Evolutionary conservation across 1,140 invertebrate species (phyloP).

Genomic region (Heliconius himera): DNA sequence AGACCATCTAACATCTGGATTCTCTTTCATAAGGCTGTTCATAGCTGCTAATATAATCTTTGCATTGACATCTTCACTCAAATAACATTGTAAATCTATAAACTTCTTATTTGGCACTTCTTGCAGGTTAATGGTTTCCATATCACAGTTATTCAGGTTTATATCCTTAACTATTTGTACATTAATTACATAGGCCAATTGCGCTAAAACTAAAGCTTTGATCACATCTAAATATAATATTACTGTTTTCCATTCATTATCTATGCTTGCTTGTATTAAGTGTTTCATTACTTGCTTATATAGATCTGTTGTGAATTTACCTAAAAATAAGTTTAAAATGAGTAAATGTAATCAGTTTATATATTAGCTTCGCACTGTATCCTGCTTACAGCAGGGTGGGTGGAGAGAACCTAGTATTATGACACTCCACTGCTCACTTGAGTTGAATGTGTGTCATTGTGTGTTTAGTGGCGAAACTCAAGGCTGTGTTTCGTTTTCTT

Average conservation of each 20-base stretch:
- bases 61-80: slow-evolving; percentile 55
- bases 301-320: slow-evolving; percentile 65
- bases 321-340: slow-evolving; percentile 47
- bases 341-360: background rate
- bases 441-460: no score
- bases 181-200: slow-evolving; percentile 68
- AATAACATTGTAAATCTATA: slow-evolving; percentile 69
- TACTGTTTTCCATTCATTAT: slow-evolving; percentile 66
- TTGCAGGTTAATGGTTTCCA: slow-evolving; percentile 58
- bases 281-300: slow-evolving; percentile 59
- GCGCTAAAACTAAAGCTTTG: slow-evolving; percentile 60
- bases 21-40: slow-evolving; percentile 66
- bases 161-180: slow-evolving; percentile 73
- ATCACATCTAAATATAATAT: slow-evolving; percentile 67
- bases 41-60: slow-evolving; percentile 59
- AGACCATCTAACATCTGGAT: slow-evolving; percentile 64
- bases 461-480: no score
- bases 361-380: background rate
- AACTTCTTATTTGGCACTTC: slow-evolving; percentile 67
- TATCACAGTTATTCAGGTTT: slow-evolving; percentile 65
- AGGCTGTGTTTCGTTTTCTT: no score
- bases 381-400: no score
- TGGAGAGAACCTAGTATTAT: background rate
- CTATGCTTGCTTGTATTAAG: slow-evolving; percentile 56
- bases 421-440: no score